phyloP scores from a whole-genome alignment of 2,797 vertebrate genomes.

The Clarias platycephalus region DNA sequence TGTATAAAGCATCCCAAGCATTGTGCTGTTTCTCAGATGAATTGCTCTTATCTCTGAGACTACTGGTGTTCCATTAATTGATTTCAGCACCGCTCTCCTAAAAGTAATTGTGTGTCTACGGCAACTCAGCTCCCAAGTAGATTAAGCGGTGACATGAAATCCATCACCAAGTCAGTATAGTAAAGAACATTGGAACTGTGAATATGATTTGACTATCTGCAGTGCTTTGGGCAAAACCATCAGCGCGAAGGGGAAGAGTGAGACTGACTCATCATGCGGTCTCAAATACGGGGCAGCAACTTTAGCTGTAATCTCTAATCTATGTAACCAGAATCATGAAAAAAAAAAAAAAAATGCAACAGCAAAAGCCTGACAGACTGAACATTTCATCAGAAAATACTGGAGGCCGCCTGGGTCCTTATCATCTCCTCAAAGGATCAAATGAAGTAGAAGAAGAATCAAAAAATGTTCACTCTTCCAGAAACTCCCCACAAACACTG shows the following conservation, averaged over 20 bases:
- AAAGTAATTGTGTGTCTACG: slow-evolving; percentile 62
- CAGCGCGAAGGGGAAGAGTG: background rate
- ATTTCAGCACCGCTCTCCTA: slow-evolving; percentile 57
- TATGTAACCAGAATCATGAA: background rate
- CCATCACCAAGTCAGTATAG: slow-evolving; percentile 53
- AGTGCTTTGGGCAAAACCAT: background rate
- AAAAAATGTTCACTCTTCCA: background rate
- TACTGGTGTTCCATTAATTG: slow-evolving; percentile 64
- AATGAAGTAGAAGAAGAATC: background rate
- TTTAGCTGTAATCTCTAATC: background rate
- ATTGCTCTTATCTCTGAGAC: slow-evolving; percentile 50
- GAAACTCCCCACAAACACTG: background rate
- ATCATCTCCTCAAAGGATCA: background rate
- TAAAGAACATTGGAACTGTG: slow-evolving; percentile 18
- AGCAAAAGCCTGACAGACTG: background rate
- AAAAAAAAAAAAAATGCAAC: background rate
- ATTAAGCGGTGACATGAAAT: slow-evolving; percentile 68
- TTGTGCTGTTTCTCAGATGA: slow-evolving; percentile 34
- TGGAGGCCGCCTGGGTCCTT: background rate
- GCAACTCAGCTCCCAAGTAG: slow-evolving; percentile 63
- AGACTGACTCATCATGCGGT: background rate
- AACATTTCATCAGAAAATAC: background rate
- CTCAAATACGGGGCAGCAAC: background rate
- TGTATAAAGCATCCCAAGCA: background rate
- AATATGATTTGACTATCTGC: slow-evolving; percentile 18